Percentiles rank a stretch among this genome's conserved stretches.
Conservation (phyloP, 2,113 vertebrate genomes). For the Aspidoscelis tigris region DNA sequence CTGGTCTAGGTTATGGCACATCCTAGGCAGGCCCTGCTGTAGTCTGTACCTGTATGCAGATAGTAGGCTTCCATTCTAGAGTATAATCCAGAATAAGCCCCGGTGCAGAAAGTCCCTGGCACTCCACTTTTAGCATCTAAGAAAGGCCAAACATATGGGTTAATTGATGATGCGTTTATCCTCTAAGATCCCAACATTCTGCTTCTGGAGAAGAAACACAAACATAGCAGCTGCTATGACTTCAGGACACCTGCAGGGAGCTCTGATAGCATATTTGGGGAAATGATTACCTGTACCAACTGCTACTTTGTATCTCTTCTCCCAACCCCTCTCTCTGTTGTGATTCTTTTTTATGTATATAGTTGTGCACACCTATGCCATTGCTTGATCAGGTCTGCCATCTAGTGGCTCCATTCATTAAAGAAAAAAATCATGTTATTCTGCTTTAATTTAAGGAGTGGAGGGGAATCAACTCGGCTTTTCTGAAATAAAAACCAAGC, state of each 20-base stretch:
- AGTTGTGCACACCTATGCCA: background rate
- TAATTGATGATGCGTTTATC: slow-evolving; percentile 43
- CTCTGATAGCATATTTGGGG: background rate
- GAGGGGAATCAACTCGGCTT: background rate
- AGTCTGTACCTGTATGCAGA: too few species aligned
- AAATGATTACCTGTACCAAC: slow-evolving; percentile 10
- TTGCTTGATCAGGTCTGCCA: slow-evolving; percentile 77
- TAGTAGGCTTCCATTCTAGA: too few species aligned
- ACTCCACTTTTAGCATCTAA: slow-evolving; percentile 43
- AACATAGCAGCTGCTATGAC: slow-evolving; percentile 28
- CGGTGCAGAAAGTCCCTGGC: slow-evolving; percentile 14
- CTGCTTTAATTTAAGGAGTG: background rate
- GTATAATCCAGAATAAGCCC: background rate
- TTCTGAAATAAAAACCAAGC: background rate
- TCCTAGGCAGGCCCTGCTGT: too few species aligned
- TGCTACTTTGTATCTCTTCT: slow-evolving; percentile 38
- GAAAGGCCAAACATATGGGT: slow-evolving; percentile 41
- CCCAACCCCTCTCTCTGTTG: slow-evolving; percentile 14
- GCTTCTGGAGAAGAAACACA: slow-evolving; percentile 55
- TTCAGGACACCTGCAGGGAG: slow-evolving; percentile 43
- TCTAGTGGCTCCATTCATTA: slow-evolving; percentile 65
- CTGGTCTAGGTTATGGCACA: too few species aligned
- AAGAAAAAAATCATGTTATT: background rate
- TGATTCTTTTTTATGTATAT: slow-evolving; percentile 1
- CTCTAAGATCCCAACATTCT: slow-evolving; percentile 42